A percentile compares a stretch with the other conserved stretches of the same genome.
Conservation (phyloP, 1,140 invertebrate species). For the Coboldia fuscipes region DNA sequence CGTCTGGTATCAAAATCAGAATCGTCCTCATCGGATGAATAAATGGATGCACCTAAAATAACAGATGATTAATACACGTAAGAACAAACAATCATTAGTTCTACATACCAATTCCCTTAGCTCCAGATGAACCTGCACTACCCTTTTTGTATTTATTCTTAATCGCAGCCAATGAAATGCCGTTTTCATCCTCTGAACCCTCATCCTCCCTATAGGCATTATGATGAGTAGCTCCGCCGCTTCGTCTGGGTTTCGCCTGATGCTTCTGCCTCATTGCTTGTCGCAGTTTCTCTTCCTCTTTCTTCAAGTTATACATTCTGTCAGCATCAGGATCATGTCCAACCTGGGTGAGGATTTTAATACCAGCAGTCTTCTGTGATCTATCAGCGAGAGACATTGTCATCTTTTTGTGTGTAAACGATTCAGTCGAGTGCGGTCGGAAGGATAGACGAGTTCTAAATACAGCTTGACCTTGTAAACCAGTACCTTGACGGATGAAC, state of each 20-base stretch:
- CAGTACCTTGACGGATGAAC: conserved; percentile 91
- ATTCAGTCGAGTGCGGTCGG: conserved; percentile 93
- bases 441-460: conserved; percentile 94
- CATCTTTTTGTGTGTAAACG: conserved; percentile 97
- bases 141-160: conserved; percentile 83
- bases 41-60: conserved; percentile 47
- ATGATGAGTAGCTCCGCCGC: conserved; percentile 30
- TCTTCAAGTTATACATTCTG: conserved; percentile 71
- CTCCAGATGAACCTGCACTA: conserved; percentile 13
- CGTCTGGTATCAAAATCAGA: conserved; percentile 66
- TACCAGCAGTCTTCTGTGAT: conserved; percentile 88
- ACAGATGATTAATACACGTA: conserved; percentile 8
- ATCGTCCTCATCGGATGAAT: conserved; percentile 81
- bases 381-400: conserved; percentile 91
- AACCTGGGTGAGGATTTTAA: conserved; percentile 88
- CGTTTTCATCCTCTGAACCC: conserved; percentile 76
- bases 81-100: conserved; percentile 2
- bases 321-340: conserved; percentile 86
- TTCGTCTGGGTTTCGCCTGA: conserved; percentile 30
- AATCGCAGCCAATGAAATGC: conserved; percentile 79
- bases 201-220: conserved; percentile 34
- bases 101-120: conserved; percentile 4
- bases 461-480: conserved; percentile 91
- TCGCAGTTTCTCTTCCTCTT: conserved; percentile 83
- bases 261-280: conserved; percentile 51